Evolutionary conservation across 2,797 vertebrate species (phyloP), one percentile per base, ranked within the genome.

Genomic region (Esox masquinongy): DNA sequence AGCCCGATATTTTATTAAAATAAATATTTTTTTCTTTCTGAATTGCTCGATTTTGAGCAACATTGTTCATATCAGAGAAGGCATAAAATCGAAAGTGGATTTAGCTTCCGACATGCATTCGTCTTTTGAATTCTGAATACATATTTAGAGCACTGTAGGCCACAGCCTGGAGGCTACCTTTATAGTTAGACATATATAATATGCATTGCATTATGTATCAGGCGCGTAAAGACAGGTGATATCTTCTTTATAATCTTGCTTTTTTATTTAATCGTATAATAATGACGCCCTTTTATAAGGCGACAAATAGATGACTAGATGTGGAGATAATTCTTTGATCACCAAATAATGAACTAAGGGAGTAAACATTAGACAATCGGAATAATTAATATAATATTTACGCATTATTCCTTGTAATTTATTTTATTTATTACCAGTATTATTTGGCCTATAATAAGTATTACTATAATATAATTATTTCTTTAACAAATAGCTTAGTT

Each of bases 341-440:
- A 74, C 76, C 80, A 69, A 80, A 80, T 51, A 16, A 85, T 89
- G 85, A 91, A 87, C 85, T 88, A 76, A 73, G 71, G 74, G n/a
- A 84, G 77, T 86, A 80, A 88, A 89, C 84, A 85, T 72, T 74
- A 88, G 91, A 90, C 90, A 90, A 93, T 92, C 87, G 85, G 89
- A 88, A 90, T 88, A 77, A 80, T 83, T 83, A 81, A 83, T 79
- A 89, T 78, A 87, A 88, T 84, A 88, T 85, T 80, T 82, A 74
- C 82, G 74, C 80, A 83, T 85, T 87, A 86, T 87, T 87, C 83
- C 77, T 80, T 89, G 89, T 93, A 89, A 93, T 93, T 94, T 94
- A 94, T 94, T 94, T 22, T 94, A 95, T 94, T 95, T 92, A 95
- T 93, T 91, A 87, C 86, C 80, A 85, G 88, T 90, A 88, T 89